These are phyloP conservation scores for Microplitis mediator DNA, from an alignment of 1,140 invertebrate species.

Conservation along the genomic window DNA sequence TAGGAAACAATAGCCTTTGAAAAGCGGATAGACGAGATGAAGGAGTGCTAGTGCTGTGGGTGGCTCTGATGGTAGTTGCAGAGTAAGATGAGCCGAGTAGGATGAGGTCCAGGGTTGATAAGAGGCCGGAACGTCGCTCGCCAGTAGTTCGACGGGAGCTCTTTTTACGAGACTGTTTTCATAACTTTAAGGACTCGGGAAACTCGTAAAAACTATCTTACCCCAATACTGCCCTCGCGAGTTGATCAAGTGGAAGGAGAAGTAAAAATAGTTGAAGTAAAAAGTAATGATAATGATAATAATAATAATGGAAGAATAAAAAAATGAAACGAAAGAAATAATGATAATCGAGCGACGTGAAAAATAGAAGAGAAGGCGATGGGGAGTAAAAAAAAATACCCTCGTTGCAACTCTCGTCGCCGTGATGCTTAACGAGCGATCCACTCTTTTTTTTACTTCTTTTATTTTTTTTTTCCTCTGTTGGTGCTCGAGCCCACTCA, in stretches of 20 bases:
- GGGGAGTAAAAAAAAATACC: neutral
- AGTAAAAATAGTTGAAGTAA: neutral
- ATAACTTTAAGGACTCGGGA: too few relatives aligned
- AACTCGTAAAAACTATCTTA: too few relatives aligned
- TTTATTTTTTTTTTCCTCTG: neutral
- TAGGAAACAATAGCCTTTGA: too few relatives aligned
- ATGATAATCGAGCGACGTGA: constrained; percentile 7
- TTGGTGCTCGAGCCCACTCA: constrained; percentile 10
- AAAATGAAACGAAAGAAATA: neutral
- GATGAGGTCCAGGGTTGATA: too few relatives aligned
- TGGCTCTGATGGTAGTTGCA: too few relatives aligned
- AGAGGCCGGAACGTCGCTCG: too few relatives aligned
- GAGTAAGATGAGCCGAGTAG: too few relatives aligned
- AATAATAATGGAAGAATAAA: neutral
- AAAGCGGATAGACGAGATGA: too few relatives aligned
- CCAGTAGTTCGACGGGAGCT: too few relatives aligned
- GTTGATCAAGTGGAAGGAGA: neutral
- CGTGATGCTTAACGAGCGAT: constrained; percentile 9
- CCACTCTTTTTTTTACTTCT: neutral
- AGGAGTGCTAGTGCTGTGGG: too few relatives aligned
- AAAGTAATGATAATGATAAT: neutral
- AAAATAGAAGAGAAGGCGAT: neutral
- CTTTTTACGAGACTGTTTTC: too few relatives aligned
- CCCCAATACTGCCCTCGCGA: neutral
- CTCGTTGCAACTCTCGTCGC: neutral